Base-by-base conservation (phyloP, 2,797 vertebrate genomes). In the Sparidentex hasta region DNA sequence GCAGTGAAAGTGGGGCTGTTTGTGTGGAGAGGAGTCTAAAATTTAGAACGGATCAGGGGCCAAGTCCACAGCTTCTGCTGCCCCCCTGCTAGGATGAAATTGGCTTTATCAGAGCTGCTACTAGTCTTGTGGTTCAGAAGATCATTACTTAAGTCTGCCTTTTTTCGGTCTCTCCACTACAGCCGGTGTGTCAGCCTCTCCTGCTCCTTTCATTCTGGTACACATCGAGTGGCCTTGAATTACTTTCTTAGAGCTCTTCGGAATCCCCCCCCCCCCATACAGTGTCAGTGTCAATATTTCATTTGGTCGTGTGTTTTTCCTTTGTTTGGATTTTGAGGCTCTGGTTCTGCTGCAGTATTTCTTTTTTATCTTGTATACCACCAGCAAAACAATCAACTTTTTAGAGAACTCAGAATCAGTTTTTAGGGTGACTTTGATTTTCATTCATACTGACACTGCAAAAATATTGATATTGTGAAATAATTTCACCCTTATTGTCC, bases 21-120 rank as follows among this genome's bases (percentile, higher is more conserved):
- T 50, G 20, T 64, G 68, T 57, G 33, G 12, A 77, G 13, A 13
- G 44, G 44, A 14, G 66, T 83, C 57, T 77, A 38, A 84, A 85
- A 77, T 46, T 65, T 77, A 11, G 57, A 84, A 67, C 20, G n/a
- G 80, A 71, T 85, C 80, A 82, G 46, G 46, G 50, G 62, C 71
- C 70, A 59, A 65, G 81, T 80, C 71, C 56, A 29, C 46, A 71
- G 55, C 71, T 79, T 81, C 59, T 55, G 64, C 82, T 58, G 64
- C 25, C 71, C 52, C 62, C 81, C 63, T 76, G 52, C 71, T 14
- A 52, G 47, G 63, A 62, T 63, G 75, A 75, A 84, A 81, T 76
- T 64, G 18, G 82, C 59, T 74, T 59, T 11, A 44, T 63, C 70
- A 44, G 72, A 76, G 80, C 65, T 54, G 61, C 76, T 77, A 74